A percentile compares a stretch with the other conserved stretches of the same genome.
Conservation (phyloP, 2,113 vertebrate genomes). For the Elaphurus davidianus region DNA sequence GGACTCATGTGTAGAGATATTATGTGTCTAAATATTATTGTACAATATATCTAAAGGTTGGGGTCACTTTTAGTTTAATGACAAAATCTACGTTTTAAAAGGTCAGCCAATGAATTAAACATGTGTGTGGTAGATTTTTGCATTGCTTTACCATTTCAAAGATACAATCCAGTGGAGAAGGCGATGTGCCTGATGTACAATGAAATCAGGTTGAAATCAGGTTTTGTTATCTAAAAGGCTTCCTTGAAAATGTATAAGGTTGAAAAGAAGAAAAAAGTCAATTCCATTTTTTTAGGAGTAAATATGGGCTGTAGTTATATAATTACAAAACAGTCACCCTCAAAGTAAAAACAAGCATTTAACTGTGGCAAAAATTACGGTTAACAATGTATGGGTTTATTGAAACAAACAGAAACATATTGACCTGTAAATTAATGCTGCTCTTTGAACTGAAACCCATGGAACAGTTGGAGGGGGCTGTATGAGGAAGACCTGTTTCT, state of each 20-base stretch:
- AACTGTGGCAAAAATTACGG: neutral
- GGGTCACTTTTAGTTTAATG: conserved; percentile 60
- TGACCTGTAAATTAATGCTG: neutral
- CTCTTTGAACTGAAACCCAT: neutral
- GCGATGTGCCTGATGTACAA: neutral
- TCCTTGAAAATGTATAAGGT: conserved; percentile 6
- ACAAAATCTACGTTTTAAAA: conserved; percentile 52
- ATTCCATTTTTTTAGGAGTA: conserved; percentile 33
- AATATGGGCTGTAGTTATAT: neutral
- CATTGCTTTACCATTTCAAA: conserved; percentile 47
- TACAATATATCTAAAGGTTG: conserved; percentile 49
- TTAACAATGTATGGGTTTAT: neutral
- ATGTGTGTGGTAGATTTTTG: conserved; percentile 32
- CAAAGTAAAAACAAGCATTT: conserved; percentile 1
- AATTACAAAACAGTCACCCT: neutral
- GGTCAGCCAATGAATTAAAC: conserved; percentile 68
- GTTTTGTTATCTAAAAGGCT: conserved; percentile 16
- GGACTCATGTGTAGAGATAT: conserved; percentile 11
- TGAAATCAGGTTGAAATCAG: neutral
- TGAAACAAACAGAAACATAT: neutral
- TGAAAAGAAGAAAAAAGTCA: conserved; percentile 15
- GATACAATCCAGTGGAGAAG: conserved; percentile 22
- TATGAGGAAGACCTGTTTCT: neutral
- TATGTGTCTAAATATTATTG: conserved; percentile 42
- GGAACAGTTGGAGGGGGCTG: neutral